A percentile compares a stretch with the other conserved stretches of the same genome.
phyloP scores from a whole-genome alignment of 2,797 vertebrate species.

The Liasis olivaceus region DNA sequence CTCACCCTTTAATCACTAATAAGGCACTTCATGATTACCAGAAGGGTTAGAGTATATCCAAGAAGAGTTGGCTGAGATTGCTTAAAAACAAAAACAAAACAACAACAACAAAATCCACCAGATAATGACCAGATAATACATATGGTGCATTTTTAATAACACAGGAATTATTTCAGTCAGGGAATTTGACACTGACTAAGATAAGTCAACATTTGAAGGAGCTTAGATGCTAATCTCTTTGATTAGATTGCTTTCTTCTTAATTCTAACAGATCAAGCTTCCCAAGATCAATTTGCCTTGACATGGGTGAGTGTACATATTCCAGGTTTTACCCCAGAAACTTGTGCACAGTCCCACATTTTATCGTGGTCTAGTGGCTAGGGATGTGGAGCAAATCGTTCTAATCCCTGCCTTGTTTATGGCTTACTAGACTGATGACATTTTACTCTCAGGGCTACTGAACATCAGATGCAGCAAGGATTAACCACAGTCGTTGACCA shows the following conservation, averaged over 20 bases:
- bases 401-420: background rate
- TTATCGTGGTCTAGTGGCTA: background rate
- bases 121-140: background rate
- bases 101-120: background rate
- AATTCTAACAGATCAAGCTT: background rate
- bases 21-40: background rate
- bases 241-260: background rate
- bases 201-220: no score
- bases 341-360: background rate
- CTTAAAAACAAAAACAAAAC: background rate
- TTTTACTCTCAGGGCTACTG: background rate
- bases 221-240: no score
- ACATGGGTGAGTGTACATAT: no score
- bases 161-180: no score
- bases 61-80: background rate
- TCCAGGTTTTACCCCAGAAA: background rate
- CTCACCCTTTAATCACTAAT: background rate
- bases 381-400: background rate
- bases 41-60: background rate
- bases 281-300: background rate
- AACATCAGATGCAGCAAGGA: background rate
- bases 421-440: background rate
- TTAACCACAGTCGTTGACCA: background rate
- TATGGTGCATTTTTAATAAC: no score
- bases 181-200: no score